phyloP scores from a whole-genome alignment of 2,888 invertebrate species.

The Tineola bisselliella region DNA sequence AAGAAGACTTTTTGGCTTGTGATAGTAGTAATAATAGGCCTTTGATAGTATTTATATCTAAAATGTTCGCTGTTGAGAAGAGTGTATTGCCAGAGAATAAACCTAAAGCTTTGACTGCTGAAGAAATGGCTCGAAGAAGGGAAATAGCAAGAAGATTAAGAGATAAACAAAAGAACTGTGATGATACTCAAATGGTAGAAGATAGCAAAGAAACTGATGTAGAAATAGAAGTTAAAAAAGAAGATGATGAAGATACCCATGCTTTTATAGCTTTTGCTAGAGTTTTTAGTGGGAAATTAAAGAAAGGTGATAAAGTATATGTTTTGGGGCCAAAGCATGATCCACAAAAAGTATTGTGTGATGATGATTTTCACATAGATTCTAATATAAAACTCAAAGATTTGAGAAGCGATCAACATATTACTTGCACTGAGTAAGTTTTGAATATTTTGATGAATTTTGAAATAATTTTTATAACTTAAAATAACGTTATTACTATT shows the following conservation, averaged over 20 bases:
- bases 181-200: constrained; percentile 23
- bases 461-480: too few species aligned
- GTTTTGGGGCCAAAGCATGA: constrained; percentile 90
- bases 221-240: constrained; percentile 32
- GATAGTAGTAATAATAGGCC: constrained; percentile 71
- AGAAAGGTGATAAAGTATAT: constrained; percentile 79
- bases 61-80: constrained; percentile 89
- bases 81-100: constrained; percentile 81
- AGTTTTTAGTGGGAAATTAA: constrained; percentile 88
- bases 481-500: constrained; percentile 14
- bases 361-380: constrained; percentile 49
- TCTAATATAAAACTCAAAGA: constrained; percentile 66
- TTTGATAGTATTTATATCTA: constrained; percentile 81
- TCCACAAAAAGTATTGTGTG: constrained; percentile 69
- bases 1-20: constrained; percentile 76
- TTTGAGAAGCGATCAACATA: constrained; percentile 70
- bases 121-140: constrained; percentile 76
- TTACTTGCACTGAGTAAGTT: constrained; percentile 69
- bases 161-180: constrained; percentile 59
- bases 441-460: too few species aligned
- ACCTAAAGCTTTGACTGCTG: constrained; percentile 77
- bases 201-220: constrained; percentile 23
- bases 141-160: constrained; percentile 74
- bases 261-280: constrained; percentile 92
- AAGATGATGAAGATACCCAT: constrained; percentile 49